Conservation (phyloP, 1,140 invertebrate genomes). For the Tetragonula clypearis region DNA sequence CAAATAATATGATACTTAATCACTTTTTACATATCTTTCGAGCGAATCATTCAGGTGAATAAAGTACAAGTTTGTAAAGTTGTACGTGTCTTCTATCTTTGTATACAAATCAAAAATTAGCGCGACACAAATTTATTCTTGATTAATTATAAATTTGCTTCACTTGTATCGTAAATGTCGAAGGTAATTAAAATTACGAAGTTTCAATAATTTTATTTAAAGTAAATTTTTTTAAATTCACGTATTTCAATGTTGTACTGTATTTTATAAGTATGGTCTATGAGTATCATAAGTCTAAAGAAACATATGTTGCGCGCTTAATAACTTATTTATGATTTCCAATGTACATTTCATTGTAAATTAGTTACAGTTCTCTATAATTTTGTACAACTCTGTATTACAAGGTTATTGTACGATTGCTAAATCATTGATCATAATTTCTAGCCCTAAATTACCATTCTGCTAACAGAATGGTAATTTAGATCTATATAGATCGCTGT, state of each 20-base stretch:
- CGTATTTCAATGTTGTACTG: background rate
- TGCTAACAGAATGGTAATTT: too few species aligned
- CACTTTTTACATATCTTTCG: constrained; percentile 8
- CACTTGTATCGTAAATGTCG: too few species aligned
- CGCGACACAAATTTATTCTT: too few species aligned
- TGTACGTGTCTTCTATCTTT: too few species aligned
- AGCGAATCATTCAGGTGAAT: too few species aligned
- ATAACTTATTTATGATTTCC: background rate
- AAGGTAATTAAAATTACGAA: too few species aligned
- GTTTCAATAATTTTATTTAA: too few species aligned
- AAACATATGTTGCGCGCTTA: background rate
- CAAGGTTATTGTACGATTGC: constrained; percentile 37
- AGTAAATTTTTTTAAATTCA: constrained; percentile 14
- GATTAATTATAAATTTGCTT: too few species aligned
- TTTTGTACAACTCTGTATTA: constrained; percentile 44
- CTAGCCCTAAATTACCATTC: too few species aligned
- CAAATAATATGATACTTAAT: constrained; percentile 12
- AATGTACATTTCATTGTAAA: background rate
- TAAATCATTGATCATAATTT: background rate
- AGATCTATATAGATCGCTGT: too few species aligned
- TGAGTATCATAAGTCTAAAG: background rate
- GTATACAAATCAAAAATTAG: too few species aligned
- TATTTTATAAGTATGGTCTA: background rate
- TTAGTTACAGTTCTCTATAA: background rate
- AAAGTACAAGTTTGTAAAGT: too few species aligned